Percentiles rank a stretch among this genome's conserved stretches.
phyloP scores from a whole-genome alignment of 2,113 vertebrate species.

The Muscicapa adusta region DNA sequence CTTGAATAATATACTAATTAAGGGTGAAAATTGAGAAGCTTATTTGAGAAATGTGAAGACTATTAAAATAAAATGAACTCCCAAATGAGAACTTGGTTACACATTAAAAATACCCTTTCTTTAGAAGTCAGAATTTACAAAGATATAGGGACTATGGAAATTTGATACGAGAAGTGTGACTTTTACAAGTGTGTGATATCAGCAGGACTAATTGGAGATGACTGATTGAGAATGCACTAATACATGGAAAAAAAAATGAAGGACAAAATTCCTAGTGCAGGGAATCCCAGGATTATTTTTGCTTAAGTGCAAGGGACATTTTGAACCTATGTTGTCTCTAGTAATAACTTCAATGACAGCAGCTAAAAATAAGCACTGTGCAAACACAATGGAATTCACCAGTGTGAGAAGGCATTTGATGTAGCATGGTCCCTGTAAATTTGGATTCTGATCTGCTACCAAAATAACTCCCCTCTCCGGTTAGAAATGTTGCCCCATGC shows the following conservation, averaged over 20 bases:
- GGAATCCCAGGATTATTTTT: not conserved
- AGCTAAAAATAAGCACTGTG: conserved; percentile 1
- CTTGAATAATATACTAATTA: conserved; percentile 2
- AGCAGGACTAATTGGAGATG: not conserved
- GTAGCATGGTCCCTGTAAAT: not conserved
- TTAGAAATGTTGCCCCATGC: not conserved
- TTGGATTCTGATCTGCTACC: not conserved
- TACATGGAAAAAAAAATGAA: not conserved
- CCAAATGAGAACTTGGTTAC: not conserved
- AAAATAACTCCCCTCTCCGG: not conserved
- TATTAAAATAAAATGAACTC: conserved; percentile 1
- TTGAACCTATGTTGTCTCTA: not conserved
- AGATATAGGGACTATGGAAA: not conserved
- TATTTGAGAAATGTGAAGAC: not conserved
- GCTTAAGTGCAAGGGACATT: not conserved
- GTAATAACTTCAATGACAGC: not conserved
- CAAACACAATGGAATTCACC: not conserved
- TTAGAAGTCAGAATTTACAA: not conserved
- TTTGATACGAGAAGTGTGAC: not conserved
- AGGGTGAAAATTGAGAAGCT: not conserved
- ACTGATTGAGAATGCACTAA: not conserved
- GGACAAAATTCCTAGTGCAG: not conserved
- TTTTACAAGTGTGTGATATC: not conserved
- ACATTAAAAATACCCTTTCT: not conserved
- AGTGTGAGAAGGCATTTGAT: not conserved